Base-by-base conservation (phyloP, 2,888 invertebrate genomes). In the Torymus aiolomorphi region DNA sequence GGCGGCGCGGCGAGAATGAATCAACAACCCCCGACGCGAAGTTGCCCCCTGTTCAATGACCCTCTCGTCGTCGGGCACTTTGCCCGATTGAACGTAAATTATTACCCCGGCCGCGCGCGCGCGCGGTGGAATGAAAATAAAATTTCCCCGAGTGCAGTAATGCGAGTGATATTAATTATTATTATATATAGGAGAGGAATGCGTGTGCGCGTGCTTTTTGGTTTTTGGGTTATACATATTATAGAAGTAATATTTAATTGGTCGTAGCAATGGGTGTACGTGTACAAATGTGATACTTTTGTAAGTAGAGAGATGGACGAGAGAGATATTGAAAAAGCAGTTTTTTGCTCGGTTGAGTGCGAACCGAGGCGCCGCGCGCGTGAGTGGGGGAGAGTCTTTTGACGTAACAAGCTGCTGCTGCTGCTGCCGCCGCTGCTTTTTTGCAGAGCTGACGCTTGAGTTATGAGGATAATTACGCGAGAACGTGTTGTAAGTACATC, bases 71-170 rank as follows among this genome's bases (percentile, higher is more conserved):
- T 31, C 80, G 78, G 80, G 82, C 84, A 85, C 84, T 85, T 84
- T 84, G 82, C 83, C 75, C 84, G 84, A 85, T 85, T 84, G 83
- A 86, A 84, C 77, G 59, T 63, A 16, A 69, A 75, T 75, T 42
- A 61, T 67, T n/a, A 18, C 52, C 67, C 24, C 18, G 4, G 51
- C n/a, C 13, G 14, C 11, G 8, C 52, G 52, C 13, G 42, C 4
- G 51, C 8, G n/a, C 14, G 10, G 31, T 12, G 16, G 14, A 20
- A 70, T 16, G 42, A 52, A 62, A 72, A 72, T 72, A 62, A 72
- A 20, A 72, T 72, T 72, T 71, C 4, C 31, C 31, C 31, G 31
- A 3, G 31, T 31, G 31, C 2, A 31, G 31, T 31, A 2, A 31
- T 5, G 31, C 31, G 31, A 31, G 5, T 31, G 31, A 31, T 31